Conservation (phyloP, 2,113 vertebrate species). For the Sinosuthora webbiana region DNA sequence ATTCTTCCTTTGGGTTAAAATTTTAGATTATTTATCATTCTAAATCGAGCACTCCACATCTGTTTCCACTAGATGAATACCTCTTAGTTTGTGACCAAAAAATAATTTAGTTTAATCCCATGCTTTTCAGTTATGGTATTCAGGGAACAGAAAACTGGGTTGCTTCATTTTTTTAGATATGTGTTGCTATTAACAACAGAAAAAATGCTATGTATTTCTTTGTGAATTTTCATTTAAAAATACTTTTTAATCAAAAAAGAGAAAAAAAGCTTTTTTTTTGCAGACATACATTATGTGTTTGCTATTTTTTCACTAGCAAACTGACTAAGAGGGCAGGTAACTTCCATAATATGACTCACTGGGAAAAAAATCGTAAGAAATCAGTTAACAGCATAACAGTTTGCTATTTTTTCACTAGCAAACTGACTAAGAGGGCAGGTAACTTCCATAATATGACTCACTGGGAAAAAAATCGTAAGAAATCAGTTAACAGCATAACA, state of each 20-base stretch:
- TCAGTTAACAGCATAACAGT: neutral
- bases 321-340: neutral
- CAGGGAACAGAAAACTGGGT: neutral
- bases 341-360: neutral
- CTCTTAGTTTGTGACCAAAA: neutral
- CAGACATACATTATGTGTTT: neutral
- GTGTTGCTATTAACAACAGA: neutral
- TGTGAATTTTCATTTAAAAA: neutral
- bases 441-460: neutral
- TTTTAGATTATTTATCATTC: neutral
- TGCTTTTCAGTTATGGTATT: neutral
- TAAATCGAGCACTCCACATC: neutral
- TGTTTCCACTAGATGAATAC: neutral
- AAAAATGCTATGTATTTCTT: neutral
- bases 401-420: neutral
- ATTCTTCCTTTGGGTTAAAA: neutral
- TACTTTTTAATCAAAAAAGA: neutral
- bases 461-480: neutral
- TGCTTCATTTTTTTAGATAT: neutral
- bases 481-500: neutral
- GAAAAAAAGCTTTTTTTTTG: rapidly evolving
- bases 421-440: neutral
- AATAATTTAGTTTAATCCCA: neutral
- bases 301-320: neutral
- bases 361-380: neutral